Evolutionary conservation across 2,888 invertebrate genomes (phyloP), one percentile per base, ranked within the genome.

Genomic region (Chrysodeixis includens): DNA sequence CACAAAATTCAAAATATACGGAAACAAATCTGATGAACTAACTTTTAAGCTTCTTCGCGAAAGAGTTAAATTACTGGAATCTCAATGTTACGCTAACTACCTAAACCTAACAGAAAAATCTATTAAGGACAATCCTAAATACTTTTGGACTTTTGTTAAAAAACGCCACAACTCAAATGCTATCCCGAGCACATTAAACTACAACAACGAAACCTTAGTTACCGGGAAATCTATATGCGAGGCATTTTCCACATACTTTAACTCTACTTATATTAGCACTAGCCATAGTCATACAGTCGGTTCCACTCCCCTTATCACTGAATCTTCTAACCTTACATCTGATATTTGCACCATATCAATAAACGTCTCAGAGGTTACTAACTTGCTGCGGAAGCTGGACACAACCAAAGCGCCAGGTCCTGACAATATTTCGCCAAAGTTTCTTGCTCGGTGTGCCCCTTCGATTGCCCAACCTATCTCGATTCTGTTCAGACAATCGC

Each of bases 41-140:
- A 62, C 57, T 6, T 66, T 54, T 20, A 62, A 66, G 10, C n/a
- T 61, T 12, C 16, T 66, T 1, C 53, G 66, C 4, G 61, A 61
- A 14, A 57, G 49, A 20, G 49, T 58, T 4, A 58, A 64, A 22
- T n/a, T 0, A 14, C 12, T 58, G 1, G 57, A 53, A 46, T 14
- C 30, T 12, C 8, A 53, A 14, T 63, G 62, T 30, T 63, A 63
- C n/a, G n/a, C n/a, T n/a, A n/a, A n/a, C 12, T 35, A 35, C 10
- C 10, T 35, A 12, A 35, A 35, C 12, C 9, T 35, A 10, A 35
- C 35, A 5, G 35, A 35, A 35, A 35, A 8, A 12, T 35, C 35
- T 35, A 35, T 35, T 9, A 35, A 35, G 10, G 12, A 35, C 12
- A 35, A 35, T 10, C 35, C 35, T 5, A 35, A 35, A 35, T 12